Evolutionary conservation across 2,888 invertebrate species (phyloP).

Genomic region (Cheilosia variabilis): DNA sequence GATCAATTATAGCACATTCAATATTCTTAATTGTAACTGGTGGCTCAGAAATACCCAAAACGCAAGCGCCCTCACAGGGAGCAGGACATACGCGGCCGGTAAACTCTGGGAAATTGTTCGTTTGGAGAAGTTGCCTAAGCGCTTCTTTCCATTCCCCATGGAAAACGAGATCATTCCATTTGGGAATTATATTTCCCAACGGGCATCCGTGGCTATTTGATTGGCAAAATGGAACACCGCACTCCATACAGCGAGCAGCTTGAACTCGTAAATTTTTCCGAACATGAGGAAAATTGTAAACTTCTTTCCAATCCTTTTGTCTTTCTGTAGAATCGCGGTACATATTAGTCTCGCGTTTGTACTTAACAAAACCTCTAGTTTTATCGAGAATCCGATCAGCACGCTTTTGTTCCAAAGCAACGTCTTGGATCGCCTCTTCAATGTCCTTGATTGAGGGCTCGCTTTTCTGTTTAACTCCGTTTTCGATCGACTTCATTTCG

Average conservation of each 20-base stretch:
- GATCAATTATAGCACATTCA: conserved; percentile 99
- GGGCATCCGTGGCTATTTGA: conserved; percentile 97
- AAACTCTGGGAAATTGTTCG: conserved; percentile 99
- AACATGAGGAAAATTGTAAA: conserved; percentile 94
- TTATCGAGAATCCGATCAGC: conserved; percentile 93
- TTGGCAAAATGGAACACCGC: conserved; percentile 99
- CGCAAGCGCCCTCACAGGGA: conserved; percentile 99
- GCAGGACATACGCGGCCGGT: conserved; percentile 98
- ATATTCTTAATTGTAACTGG: conserved; percentile 99
- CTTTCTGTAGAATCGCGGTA: conserved; percentile 95
- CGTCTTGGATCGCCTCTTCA: conserved; percentile 93
- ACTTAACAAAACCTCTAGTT: conserved; percentile 97
- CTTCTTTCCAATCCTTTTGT: conserved; percentile 97
- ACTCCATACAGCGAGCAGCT: conserved; percentile 99
- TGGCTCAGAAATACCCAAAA: conserved; percentile 97
- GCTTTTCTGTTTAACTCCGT: conserved; percentile 82
- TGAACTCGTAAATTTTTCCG: conserved; percentile 95
- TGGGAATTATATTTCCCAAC: conserved; percentile 98
- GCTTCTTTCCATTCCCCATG: conserved; percentile 97
- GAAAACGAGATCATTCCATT: conserved; percentile 99
- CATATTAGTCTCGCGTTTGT: conserved; percentile 93
- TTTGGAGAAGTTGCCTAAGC: conserved; percentile 95
- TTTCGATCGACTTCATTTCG: conserved; percentile 78
- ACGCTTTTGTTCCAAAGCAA: conserved; percentile 90
- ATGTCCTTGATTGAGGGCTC: conserved; percentile 89